phyloP scores from a whole-genome alignment of 2,888 invertebrate species.

The Diadromus collaris region DNA sequence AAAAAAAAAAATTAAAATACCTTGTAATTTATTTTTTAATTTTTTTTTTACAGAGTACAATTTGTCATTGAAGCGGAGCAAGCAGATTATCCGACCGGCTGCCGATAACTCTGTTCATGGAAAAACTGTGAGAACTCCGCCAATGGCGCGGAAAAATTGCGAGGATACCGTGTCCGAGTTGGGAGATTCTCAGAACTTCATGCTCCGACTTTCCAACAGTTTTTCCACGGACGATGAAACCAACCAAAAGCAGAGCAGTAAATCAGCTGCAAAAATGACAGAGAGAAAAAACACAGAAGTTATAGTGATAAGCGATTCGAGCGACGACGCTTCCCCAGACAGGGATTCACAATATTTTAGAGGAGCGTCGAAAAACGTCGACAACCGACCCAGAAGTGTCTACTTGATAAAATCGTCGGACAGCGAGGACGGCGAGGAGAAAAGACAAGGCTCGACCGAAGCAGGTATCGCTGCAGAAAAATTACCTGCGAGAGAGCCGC shows the following conservation, averaged over 20 bases:
- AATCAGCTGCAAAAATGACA: background rate
- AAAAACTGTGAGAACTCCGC: background rate
- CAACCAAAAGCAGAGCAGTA: conserved; percentile 26
- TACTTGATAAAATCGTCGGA: conserved; percentile 64
- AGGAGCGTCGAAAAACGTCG: conserved; percentile 22
- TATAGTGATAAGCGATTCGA: conserved; percentile 76
- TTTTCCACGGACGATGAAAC: conserved; percentile 62
- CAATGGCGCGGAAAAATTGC: background rate
- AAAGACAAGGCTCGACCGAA: conserved; percentile 9
- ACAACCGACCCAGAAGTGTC: conserved; percentile 1
- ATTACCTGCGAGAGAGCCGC: conserved; percentile 38
- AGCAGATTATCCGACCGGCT: background rate
- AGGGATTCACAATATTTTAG: background rate
- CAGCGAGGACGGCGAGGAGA: conserved; percentile 49
- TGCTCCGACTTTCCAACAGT: conserved; percentile 65
- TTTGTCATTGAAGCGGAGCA: conserved; percentile 48
- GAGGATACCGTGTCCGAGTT: conserved; percentile 10
- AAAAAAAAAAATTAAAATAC: too few species aligned
- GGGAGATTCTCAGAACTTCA: conserved; percentile 66
- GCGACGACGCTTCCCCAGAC: conserved; percentile 60
- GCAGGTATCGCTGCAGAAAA: conserved; percentile 27
- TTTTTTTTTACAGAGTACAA: conserved; percentile 53
- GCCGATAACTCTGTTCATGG: background rate
- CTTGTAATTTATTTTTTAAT: too few species aligned
- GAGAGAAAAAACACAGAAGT: conserved; percentile 56